These are phyloP conservation scores for Drosophila cognata DNA, from an alignment of 2,888 invertebrate genomes.

Conservation along the genomic window DNA sequence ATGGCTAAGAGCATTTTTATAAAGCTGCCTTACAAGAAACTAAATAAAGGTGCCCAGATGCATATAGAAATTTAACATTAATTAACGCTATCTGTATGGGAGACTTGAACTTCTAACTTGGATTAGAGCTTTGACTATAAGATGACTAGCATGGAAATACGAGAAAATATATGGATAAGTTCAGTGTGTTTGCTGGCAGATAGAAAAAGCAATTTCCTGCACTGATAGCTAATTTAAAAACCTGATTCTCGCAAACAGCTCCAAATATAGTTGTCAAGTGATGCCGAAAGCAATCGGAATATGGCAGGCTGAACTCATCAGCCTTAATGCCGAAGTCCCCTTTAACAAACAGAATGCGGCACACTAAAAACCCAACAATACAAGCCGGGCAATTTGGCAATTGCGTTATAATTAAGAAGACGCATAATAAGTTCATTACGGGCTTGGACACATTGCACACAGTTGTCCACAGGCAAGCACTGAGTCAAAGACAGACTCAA, in stretches of 20 bases:
- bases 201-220: not conserved
- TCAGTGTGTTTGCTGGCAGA: not conserved
- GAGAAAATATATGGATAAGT: not conserved
- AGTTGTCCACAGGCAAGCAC: slow-evolving; percentile 22
- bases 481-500: slow-evolving; percentile 26
- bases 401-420: slow-evolving; percentile 62
- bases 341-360: slow-evolving; percentile 43
- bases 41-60: not conserved
- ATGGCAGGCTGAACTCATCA: slow-evolving; percentile 10
- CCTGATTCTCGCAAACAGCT: not conserved
- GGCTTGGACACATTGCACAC: slow-evolving; percentile 32
- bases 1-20: slow-evolving; percentile 7
- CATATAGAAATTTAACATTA: not conserved
- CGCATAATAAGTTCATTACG: slow-evolving; percentile 59
- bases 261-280: not conserved
- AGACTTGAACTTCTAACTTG: not conserved
- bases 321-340: slow-evolving; percentile 1
- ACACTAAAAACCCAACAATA: slow-evolving; percentile 16
- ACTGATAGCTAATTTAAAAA: not conserved
- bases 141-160: not conserved
- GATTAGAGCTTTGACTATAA: not conserved
- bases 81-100: not conserved
- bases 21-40: slow-evolving; percentile 14
- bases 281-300: not conserved
- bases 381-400: slow-evolving; percentile 1